phyloP scores from a whole-genome alignment of 2,797 vertebrate species.

The Sebastes itinus region DNA sequence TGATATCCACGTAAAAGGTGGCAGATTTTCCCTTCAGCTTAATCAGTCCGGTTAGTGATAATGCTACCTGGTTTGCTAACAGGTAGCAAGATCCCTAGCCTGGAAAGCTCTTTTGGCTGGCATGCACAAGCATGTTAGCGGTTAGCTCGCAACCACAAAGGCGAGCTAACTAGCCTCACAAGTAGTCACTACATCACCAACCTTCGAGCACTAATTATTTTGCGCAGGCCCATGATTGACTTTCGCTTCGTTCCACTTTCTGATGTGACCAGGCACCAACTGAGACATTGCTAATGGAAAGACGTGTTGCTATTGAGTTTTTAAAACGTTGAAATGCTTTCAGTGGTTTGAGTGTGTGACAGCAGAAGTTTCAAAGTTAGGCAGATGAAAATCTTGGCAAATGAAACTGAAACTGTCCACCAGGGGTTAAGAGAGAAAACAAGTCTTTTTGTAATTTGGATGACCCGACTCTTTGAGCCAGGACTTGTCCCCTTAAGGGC shows the following conservation, averaged over 20 bases:
- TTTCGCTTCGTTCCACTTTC: neutral
- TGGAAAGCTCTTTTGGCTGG: neutral
- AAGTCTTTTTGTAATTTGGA: neutral
- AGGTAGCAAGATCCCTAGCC: neutral
- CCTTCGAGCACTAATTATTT: neutral
- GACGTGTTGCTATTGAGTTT: neutral
- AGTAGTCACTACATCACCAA: neutral
- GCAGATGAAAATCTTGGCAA: neutral
- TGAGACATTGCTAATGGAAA: neutral
- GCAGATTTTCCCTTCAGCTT: neutral
- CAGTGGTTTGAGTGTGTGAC: neutral
- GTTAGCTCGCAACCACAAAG: neutral
- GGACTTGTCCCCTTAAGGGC: neutral
- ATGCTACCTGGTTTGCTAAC: too few species aligned
- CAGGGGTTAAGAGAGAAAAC: neutral
- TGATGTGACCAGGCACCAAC: neutral
- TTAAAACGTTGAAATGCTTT: neutral
- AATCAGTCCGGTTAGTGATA: neutral
- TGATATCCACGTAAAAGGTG: neutral
- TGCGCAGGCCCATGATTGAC: neutral
- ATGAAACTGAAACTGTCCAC: neutral
- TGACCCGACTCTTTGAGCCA: neutral
- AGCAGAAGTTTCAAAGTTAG: neutral
- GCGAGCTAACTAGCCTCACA: neutral
- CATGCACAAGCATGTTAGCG: neutral